These are phyloP conservation scores for Sinopyrophorus schimmeli DNA, from an alignment of 2,888 invertebrate genomes.

Conservation along the genomic window DNA sequence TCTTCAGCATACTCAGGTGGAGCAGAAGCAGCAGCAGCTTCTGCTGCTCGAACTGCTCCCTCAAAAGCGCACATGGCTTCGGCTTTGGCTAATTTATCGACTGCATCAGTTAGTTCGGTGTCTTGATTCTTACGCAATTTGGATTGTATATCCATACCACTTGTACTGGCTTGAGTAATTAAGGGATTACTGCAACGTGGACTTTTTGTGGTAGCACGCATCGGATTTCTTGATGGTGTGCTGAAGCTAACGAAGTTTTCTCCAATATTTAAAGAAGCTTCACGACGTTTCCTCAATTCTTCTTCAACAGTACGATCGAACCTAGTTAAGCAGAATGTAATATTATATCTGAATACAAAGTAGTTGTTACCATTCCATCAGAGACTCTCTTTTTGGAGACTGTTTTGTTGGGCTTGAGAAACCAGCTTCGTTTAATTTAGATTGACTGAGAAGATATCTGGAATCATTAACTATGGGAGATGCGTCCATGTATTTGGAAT, in stretches of 20 bases:
- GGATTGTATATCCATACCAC: slow-evolving; percentile 46
- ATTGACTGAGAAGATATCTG: slow-evolving; percentile 8
- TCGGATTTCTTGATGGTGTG: slow-evolving; percentile 10
- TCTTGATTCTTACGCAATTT: slow-evolving; percentile 44
- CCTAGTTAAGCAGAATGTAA: slow-evolving; percentile 16
- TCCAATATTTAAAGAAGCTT: slow-evolving; percentile 19
- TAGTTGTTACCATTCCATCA: slow-evolving; percentile 16
- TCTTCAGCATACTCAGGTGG: slow-evolving; percentile 56
- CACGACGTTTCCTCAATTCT: slow-evolving; percentile 31
- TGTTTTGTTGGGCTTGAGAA: neutral
- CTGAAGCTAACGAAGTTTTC: slow-evolving; percentile 23
- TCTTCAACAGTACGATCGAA: slow-evolving; percentile 35
- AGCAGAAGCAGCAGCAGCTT: slow-evolving; percentile 54
- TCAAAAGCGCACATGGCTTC: slow-evolving; percentile 54
- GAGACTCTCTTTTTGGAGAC: slow-evolving; percentile 16
- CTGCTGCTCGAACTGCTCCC: slow-evolving; percentile 55
- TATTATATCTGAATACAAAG: neutral
- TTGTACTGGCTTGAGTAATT: slow-evolving; percentile 45
- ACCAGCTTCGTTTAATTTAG: neutral
- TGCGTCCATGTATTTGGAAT: neutral
- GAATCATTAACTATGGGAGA: neutral
- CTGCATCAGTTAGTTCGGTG: slow-evolving; percentile 53
- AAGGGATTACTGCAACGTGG: slow-evolving; percentile 7
- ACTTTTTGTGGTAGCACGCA: neutral
- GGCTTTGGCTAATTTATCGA: slow-evolving; percentile 54